A percentile compares a stretch with the other conserved stretches of the same genome.
phyloP scores from a whole-genome alignment of 2,888 invertebrate genomes.

The Deilephila elpenor region DNA sequence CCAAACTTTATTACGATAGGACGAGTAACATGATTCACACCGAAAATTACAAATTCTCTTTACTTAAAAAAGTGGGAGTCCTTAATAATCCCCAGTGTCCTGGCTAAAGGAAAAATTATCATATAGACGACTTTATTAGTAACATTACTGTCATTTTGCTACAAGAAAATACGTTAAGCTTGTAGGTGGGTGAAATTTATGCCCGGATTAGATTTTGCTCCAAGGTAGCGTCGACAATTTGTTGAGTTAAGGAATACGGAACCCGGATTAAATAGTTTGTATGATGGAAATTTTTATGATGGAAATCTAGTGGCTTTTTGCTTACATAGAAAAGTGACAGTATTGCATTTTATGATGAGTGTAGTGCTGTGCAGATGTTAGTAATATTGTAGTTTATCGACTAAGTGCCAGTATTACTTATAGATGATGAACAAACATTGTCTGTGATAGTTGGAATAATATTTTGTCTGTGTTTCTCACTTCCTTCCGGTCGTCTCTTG shows the following conservation, averaged over 20 bases:
- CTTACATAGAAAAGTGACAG: too few species aligned
- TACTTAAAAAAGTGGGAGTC: slow-evolving; percentile 14
- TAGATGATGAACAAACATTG: too few species aligned
- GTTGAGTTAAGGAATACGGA: background rate
- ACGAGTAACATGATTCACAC: slow-evolving; percentile 9
- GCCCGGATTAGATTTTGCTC: slow-evolving; percentile 13
- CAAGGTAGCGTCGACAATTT: background rate
- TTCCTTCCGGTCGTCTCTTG: too few species aligned
- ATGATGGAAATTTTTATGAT: background rate
- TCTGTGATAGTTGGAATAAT: too few species aligned
- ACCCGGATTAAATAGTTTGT: background rate
- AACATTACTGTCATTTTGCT: slow-evolving; percentile 33
- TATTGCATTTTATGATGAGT: too few species aligned
- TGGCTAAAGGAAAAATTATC: slow-evolving; percentile 45
- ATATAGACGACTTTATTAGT: slow-evolving; percentile 49
- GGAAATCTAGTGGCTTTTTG: background rate
- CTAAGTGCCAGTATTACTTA: too few species aligned
- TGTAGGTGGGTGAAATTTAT: slow-evolving; percentile 9
- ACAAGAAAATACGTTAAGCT: slow-evolving; percentile 24
- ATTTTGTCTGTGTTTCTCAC: too few species aligned
- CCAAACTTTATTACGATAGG: background rate
- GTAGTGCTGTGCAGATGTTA: too few species aligned
- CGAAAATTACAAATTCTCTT: slow-evolving; percentile 20
- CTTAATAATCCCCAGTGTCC: slow-evolving; percentile 42
- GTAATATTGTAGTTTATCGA: too few species aligned